Conservation (phyloP, 2,888 invertebrate species). For the Drosophila picticornis region DNA sequence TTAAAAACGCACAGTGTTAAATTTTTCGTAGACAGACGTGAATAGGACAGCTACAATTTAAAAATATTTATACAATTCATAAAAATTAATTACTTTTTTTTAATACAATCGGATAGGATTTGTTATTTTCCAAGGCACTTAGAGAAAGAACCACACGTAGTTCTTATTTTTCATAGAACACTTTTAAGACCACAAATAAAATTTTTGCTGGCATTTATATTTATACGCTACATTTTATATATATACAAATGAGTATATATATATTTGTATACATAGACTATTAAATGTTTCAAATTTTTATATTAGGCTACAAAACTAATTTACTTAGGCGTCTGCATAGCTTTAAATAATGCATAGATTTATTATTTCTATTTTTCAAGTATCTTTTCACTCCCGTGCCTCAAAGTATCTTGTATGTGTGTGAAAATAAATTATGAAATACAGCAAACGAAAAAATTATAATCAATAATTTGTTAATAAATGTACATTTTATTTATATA, state of each 20-base stretch:
- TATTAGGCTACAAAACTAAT: conserved; percentile 9
- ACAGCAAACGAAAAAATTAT: conserved; percentile 59
- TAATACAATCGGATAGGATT: not conserved
- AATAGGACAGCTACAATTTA: not conserved
- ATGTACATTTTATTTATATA: conserved; percentile 57
- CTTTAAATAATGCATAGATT: conserved; percentile 5
- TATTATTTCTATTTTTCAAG: conserved; percentile 33
- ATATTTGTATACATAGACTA: not conserved
- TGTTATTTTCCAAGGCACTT: not conserved
- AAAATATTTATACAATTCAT: too few species aligned
- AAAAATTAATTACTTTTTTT: not conserved
- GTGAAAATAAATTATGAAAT: conserved; percentile 81
- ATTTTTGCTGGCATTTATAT: not conserved
- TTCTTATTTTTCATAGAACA: not conserved
- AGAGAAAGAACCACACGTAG: not conserved
- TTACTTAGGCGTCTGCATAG: conserved; percentile 7
- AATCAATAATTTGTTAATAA: conserved; percentile 37
- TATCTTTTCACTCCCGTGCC: conserved; percentile 77
- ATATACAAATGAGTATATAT: not conserved
- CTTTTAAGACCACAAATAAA: not conserved
- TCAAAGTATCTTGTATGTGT: conserved; percentile 86
- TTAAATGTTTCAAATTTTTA: not conserved
- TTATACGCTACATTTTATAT: not conserved
- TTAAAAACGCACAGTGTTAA: not conserved
- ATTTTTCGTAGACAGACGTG: not conserved